phyloP scores from a whole-genome alignment of 2,888 invertebrate species.

The Mythimna ferrago region DNA sequence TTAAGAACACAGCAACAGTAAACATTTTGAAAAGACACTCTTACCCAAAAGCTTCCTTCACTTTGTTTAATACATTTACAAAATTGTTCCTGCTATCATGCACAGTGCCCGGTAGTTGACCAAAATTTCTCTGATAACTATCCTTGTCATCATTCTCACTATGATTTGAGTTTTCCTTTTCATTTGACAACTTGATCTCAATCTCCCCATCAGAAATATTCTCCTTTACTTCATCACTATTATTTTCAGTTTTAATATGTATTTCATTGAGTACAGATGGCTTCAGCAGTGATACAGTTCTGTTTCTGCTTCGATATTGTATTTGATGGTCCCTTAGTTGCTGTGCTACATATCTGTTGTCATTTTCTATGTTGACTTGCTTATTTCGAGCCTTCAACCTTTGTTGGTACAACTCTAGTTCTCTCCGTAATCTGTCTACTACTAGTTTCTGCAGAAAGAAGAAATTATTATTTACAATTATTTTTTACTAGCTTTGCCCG shows the following conservation, averaged over 20 bases:
- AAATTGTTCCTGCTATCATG: constrained; percentile 84
- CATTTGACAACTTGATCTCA: constrained; percentile 78
- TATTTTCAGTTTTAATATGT: constrained; percentile 84
- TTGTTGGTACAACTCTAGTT: constrained; percentile 90
- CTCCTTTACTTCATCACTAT: constrained; percentile 76
- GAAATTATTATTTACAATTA: background rate
- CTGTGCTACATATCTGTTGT: constrained; percentile 85
- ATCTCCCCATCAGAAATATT: constrained; percentile 82
- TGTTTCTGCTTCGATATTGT: constrained; percentile 80
- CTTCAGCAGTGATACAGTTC: constrained; percentile 84
- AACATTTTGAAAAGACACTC: constrained; percentile 33
- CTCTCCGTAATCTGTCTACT: constrained; percentile 89
- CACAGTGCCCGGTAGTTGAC: constrained; percentile 76
- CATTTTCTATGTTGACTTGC: constrained; percentile 84
- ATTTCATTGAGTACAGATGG: constrained; percentile 88
- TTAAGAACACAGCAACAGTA: background rate
- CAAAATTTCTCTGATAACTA: constrained; percentile 77
- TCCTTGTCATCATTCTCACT: constrained; percentile 80
- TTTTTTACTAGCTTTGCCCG: too few species aligned
- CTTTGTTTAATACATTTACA: constrained; percentile 85
- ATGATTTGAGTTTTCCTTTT: constrained; percentile 83
- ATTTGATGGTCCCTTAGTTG: constrained; percentile 86
- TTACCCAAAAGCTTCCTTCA: constrained; percentile 86
- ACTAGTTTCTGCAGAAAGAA: constrained; percentile 88
- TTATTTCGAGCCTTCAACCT: constrained; percentile 85